Conservation (phyloP, 2,113 vertebrate species). For the Sphyrna mokarran region DNA sequence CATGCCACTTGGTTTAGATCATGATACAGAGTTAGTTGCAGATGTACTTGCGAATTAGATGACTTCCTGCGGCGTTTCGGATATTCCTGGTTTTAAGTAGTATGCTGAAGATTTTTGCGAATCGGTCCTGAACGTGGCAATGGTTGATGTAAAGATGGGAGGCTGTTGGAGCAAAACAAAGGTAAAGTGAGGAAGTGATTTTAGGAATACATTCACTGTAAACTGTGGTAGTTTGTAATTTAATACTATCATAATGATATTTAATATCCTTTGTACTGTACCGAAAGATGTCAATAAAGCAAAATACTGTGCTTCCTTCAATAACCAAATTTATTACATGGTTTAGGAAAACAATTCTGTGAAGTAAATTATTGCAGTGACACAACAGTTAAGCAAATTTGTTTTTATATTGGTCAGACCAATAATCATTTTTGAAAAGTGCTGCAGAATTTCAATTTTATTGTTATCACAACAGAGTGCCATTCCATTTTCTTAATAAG, state of each 20-base stretch:
- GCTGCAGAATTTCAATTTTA: background rate
- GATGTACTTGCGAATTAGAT: background rate
- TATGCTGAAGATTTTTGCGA: background rate
- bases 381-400: background rate
- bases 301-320: background rate
- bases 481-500: background rate
- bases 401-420: background rate
- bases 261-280: background rate
- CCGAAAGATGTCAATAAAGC: background rate
- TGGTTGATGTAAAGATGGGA: conserved; percentile 28
- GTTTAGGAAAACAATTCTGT: background rate
- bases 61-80: background rate
- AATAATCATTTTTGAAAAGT: background rate
- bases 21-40: background rate
- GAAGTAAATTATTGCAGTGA: background rate
- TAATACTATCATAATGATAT: background rate
- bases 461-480: background rate
- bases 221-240: background rate
- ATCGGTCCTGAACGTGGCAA: background rate
- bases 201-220: background rate
- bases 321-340: background rate
- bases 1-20: background rate
- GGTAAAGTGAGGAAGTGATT: background rate
- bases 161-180: background rate
- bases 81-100: background rate